A percentile compares a stretch with the other conserved stretches of the same genome.
phyloP scores from a whole-genome alignment of 2,888 invertebrate species.

The Phytoseiulus persimilis region DNA sequence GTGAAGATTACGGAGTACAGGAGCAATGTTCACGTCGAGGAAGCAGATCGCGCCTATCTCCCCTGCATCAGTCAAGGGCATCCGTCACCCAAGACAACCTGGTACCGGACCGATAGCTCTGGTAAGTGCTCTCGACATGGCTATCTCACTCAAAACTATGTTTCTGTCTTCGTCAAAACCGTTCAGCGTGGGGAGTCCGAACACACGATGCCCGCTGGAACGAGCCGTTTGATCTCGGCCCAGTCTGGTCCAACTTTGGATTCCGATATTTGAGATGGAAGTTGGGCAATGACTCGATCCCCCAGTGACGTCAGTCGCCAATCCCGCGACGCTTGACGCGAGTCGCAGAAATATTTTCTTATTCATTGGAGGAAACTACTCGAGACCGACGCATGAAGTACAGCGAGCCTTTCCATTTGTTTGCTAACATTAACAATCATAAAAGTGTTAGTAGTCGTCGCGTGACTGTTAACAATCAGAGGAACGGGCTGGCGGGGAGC shows the following conservation, averaged over 20 bases:
- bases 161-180: too few species aligned
- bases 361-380: too few species aligned
- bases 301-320: too few species aligned
- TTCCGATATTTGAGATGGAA: too few species aligned
- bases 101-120: slow-evolving; percentile 27
- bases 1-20: slow-evolving; percentile 33
- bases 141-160: too few species aligned
- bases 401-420: not conserved
- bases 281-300: too few species aligned
- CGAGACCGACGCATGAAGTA: not conserved
- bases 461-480: slow-evolving; percentile 30
- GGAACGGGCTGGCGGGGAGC: not conserved
- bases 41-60: slow-evolving; percentile 15
- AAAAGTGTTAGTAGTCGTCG: not conserved
- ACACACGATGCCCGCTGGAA: too few species aligned
- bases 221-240: too few species aligned
- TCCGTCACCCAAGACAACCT: slow-evolving; percentile 24
- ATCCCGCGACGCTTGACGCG: too few species aligned
- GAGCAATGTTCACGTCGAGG: slow-evolving; percentile 35
- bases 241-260: too few species aligned
- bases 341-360: too few species aligned
- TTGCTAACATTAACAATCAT: not conserved
- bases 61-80: slow-evolving; percentile 34
- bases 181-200: too few species aligned
- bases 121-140: not conserved